Evolutionary conservation across 2,113 vertebrate genomes (phyloP).

Genomic region (human): GRCh38 chr2:136654501-136655000

Average conservation of each 20-base stretch:
- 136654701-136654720: neutral
- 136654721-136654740: neutral
- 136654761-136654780: neutral
- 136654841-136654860: neutral
- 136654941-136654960: neutral
- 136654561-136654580: neutral
- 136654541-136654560: neutral
- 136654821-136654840: neutral
- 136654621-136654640: neutral
- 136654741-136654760: neutral
- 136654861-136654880: neutral
- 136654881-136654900: neutral
- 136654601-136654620: neutral
- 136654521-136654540: constrained; percentile 17
- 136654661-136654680: neutral
- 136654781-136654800: neutral
- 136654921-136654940: neutral
- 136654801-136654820: neutral
- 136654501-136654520: constrained; percentile 16
- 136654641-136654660: neutral
- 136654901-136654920: neutral
- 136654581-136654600: neutral
- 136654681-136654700: neutral
- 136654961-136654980: neutral
- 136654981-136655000: neutral